Evolutionary conservation across 2,888 invertebrate species (phyloP).

Genomic region (Poecilus cupreus): DNA sequence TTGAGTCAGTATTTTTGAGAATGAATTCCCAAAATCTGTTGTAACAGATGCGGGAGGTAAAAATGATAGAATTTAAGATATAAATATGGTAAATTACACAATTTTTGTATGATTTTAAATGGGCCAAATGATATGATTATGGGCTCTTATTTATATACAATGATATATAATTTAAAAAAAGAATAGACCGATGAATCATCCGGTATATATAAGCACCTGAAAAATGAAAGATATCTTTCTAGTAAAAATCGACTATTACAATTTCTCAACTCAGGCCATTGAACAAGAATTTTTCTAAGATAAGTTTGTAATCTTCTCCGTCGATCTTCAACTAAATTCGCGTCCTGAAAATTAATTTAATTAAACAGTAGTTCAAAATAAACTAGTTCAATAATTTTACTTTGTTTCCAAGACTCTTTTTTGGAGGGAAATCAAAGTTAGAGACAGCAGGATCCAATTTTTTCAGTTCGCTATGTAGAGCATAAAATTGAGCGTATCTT

Average conservation of each 20-base stretch:
- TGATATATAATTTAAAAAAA: too few relatives aligned
- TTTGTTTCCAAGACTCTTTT: constrained; percentile 95
- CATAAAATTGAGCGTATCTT: constrained; percentile 94
- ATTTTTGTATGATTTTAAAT: too few relatives aligned
- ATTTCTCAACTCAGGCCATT: constrained; percentile 85
- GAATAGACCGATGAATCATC: too few relatives aligned
- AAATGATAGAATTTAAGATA: too few relatives aligned
- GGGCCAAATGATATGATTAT: too few relatives aligned
- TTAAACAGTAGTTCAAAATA: background rate
- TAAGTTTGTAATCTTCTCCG: constrained; percentile 90
- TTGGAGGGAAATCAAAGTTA: constrained; percentile 94
- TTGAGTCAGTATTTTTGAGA: too few relatives aligned
- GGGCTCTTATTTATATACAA: too few relatives aligned
- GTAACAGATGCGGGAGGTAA: too few relatives aligned
- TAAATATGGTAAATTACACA: too few relatives aligned
- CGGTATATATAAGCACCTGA: constrained; percentile 78
- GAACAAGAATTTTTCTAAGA: constrained; percentile 87
- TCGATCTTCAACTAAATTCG: constrained; percentile 90
- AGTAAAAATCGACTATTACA: constrained; percentile 86
- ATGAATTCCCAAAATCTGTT: too few relatives aligned
- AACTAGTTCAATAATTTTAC: constrained; percentile 73
- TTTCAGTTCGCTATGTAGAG: constrained; percentile 88
- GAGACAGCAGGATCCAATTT: constrained; percentile 87
- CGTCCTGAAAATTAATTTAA: constrained; percentile 76
- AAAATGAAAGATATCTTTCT: constrained; percentile 89